Base-by-base conservation (phyloP, 1,140 invertebrate species). In the Drosophila suzukii region DNA sequence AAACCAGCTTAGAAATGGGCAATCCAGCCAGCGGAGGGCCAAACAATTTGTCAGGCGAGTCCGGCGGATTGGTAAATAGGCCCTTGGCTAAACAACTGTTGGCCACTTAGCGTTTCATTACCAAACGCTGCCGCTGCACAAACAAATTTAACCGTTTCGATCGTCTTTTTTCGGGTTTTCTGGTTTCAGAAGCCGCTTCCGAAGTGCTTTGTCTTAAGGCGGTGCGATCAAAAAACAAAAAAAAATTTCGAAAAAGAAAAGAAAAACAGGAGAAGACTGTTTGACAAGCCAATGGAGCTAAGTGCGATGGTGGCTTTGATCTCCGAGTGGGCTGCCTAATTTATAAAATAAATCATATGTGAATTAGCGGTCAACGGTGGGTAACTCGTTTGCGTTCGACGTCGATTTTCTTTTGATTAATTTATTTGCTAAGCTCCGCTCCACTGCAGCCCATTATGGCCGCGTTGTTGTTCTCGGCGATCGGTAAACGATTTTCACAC, bases 91-190 rank as follows among this genome's bases (percentile, higher is more conserved):
- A 85, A 86, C 67, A 86, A 79, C 75, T 88, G 79, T 71, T 54
- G 71, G 72, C 85, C 84, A 89, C 84, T 89, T 89, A 89, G 81
- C 80, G 81, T 82, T 77, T 86, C 83, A 88, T 89, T 88, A 83
- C 71, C 84, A 84, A 89, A 63, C 84, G 84, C 60, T 77, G 83
- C 83, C 83, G 83, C 76, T 77, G 68, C 27, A 43, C 60, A 89
- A 89, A 89, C 84, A 89, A 89, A 89, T 89, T 89, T 89, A 89
- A 84, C 79, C 79, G 77, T 65, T 66, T 67, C 62, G 76, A 36
- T 39, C 41, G 27, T 66, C 34, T 65, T 65, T 65, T 59, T 58
- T 58, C 63, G 72, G 60, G 61, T 77, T 78, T 46, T 46, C 43
- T 11, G 43, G 43, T 24, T 81, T 78, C 84, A 89, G 84, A 89